Conservation (phyloP, 2,113 vertebrate genomes). For the Calypte anna region DNA sequence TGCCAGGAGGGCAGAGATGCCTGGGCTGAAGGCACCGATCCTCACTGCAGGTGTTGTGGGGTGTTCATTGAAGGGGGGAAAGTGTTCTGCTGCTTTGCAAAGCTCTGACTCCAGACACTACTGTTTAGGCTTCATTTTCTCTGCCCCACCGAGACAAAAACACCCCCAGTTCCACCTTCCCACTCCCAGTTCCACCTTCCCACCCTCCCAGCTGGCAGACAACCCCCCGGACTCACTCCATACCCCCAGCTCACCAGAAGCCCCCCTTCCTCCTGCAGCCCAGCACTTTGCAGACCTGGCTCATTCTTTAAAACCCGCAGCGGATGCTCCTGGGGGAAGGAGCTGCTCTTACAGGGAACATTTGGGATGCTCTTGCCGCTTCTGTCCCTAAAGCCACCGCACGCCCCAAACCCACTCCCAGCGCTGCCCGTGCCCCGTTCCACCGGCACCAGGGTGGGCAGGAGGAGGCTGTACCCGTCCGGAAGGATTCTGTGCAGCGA, state of each 20-base stretch:
- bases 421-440: no score
- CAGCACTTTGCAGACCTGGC: not conserved
- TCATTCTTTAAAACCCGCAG: rapidly evolving
- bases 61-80: not conserved
- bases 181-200: not conserved
- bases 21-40: rapidly evolving
- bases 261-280: not conserved
- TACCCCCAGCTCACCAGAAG: not conserved
- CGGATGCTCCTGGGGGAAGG: not conserved
- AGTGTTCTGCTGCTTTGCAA: not conserved
- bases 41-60: rapidly evolving
- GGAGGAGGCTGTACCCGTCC: not conserved
- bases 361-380: not conserved
- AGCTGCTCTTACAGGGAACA: not conserved
- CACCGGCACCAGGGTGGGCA: not conserved
- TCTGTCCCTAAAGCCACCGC: rapidly evolving
- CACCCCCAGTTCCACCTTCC: not conserved
- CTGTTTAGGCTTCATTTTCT: not conserved
- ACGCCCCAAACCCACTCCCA: not conserved
- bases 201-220: not conserved
- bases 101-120: not conserved
- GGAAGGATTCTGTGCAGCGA: not conserved
- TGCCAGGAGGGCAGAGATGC: not conserved
- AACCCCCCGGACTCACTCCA: not conserved
- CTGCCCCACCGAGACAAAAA: not conserved